Conservation (phyloP, 2,888 invertebrate species). For the Bibio marci region DNA sequence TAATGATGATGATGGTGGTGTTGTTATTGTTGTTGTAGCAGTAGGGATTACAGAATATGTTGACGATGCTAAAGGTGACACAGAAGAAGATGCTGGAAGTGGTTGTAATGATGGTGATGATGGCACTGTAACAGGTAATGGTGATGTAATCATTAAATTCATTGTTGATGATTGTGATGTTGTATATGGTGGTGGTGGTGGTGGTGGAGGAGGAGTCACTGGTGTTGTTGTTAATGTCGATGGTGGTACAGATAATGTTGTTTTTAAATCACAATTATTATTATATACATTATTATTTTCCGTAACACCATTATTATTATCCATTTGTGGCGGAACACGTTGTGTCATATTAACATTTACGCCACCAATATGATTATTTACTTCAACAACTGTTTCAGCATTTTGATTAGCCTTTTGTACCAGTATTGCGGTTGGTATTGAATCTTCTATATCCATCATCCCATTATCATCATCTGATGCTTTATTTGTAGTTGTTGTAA, state of each 20-base stretch:
- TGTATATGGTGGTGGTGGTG: too few relatives aligned
- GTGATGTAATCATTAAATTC: too few relatives aligned
- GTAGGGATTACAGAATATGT: neutral
- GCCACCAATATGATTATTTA: slow-evolving; percentile 5
- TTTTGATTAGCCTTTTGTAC: slow-evolving; percentile 10
- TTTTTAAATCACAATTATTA: slow-evolving; percentile 24
- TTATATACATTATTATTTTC: too few relatives aligned
- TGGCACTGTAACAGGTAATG: too few relatives aligned
- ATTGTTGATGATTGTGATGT: too few relatives aligned
- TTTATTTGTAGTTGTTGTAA: slow-evolving; percentile 1
- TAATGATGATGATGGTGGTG: slow-evolving; percentile 9
- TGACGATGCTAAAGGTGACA: too few relatives aligned
- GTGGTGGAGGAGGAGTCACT: too few relatives aligned
- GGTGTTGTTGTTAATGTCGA: too few relatives aligned
- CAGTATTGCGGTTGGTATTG: slow-evolving; percentile 27
- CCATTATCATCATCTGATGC: slow-evolving; percentile 28
- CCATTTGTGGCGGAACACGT: slow-evolving; percentile 33
- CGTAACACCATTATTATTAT: slow-evolving; percentile 30
- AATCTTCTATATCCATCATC: slow-evolving; percentile 36
- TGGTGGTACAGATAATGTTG: too few relatives aligned
- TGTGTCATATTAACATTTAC: slow-evolving; percentile 31
- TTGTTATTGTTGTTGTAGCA: neutral
- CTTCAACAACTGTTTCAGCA: slow-evolving; percentile 7
- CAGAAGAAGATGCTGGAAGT: too few relatives aligned
- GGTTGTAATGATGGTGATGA: too few relatives aligned